Conservation (phyloP, 2,888 invertebrate species). For the Ligdia adustata region DNA sequence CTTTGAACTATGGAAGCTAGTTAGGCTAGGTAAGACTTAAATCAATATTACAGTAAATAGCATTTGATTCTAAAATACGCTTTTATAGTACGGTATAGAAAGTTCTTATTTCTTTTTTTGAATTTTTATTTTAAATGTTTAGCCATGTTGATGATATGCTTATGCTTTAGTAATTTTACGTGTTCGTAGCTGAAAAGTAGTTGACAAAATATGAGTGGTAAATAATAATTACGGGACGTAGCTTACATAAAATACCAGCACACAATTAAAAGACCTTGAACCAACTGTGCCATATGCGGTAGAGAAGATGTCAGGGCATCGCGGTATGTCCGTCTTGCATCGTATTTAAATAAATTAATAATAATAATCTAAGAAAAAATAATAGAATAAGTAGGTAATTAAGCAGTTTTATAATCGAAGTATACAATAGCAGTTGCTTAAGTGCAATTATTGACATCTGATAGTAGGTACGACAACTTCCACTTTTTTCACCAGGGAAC, state of each 20-base stretch:
- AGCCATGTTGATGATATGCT: too few species aligned
- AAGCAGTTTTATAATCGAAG: constrained; percentile 8
- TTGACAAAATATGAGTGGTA: too few species aligned
- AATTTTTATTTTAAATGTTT: too few species aligned
- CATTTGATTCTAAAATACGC: too few species aligned
- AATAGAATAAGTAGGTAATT: constrained; percentile 8
- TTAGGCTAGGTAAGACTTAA: constrained; percentile 37
- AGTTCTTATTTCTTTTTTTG: too few species aligned
- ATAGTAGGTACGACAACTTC: too few species aligned
- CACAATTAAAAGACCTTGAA: constrained; percentile 14
- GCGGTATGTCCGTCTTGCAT: constrained; percentile 14
- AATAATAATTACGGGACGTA: too few species aligned
- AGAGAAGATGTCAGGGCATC: constrained; percentile 15
- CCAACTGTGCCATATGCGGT: constrained; percentile 14
- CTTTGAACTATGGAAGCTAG: constrained; percentile 55
- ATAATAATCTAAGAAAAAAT: neutral
- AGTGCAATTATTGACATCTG: constrained; percentile 10
- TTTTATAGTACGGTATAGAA: too few species aligned
- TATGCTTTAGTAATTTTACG: too few species aligned
- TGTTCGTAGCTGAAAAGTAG: too few species aligned
- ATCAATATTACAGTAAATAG: neutral
- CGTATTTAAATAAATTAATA: constrained; percentile 10
- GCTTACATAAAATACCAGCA: too few species aligned
- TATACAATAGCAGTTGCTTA: constrained; percentile 12
- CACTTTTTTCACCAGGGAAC: too few species aligned